phyloP scores from a whole-genome alignment of 2,797 vertebrate species.

The Vespertilio murinus region DNA sequence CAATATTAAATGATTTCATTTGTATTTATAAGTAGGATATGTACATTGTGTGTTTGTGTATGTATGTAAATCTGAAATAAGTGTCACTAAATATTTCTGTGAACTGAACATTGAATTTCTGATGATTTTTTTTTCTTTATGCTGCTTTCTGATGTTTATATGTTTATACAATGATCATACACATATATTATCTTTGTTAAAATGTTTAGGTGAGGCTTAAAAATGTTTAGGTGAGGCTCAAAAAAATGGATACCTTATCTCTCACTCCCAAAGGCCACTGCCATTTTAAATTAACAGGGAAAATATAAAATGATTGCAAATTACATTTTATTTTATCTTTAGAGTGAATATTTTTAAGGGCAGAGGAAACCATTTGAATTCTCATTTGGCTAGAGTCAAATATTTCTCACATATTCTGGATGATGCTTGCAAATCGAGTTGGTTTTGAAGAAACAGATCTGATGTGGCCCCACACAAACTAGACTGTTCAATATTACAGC shows the following conservation, averaged over 20 bases:
- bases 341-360: not conserved
- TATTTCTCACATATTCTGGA: not conserved
- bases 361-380: not conserved
- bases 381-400: not conserved
- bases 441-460: not conserved
- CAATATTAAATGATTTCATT: not conserved
- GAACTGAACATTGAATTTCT: not conserved
- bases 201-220: not conserved
- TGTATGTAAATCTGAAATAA: not conserved
- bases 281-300: not conserved
- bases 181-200: not conserved
- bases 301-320: not conserved
- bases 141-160: not conserved
- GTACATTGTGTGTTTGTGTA: not conserved
- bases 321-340: not conserved
- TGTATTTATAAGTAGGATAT: not conserved
- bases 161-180: not conserved
- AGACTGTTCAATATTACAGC: not conserved
- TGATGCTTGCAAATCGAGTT: not conserved
- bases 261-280: not conserved
- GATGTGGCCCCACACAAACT: not conserved
- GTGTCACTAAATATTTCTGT: not conserved
- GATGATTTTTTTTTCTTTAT: not conserved
- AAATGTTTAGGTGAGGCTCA: too few relatives aligned
- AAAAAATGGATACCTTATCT: not conserved